phyloP scores from a whole-genome alignment of 2,888 invertebrate genomes.

The Choreutis nemorana region DNA sequence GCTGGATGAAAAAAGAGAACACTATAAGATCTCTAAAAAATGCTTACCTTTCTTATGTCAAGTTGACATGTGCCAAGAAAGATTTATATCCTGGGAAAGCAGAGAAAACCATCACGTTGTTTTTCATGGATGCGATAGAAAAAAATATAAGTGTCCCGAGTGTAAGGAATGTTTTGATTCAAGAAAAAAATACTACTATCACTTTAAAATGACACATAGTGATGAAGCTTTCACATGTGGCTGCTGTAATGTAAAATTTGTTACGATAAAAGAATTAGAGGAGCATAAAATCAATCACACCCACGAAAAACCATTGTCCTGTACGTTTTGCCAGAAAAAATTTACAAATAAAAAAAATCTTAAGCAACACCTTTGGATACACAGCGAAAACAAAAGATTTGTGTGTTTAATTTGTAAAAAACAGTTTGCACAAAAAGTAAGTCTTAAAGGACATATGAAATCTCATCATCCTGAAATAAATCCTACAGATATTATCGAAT shows the following conservation, averaged over 20 bases:
- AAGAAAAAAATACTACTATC: slow-evolving; percentile 35
- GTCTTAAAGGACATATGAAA: slow-evolving; percentile 37
- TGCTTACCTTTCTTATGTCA: slow-evolving; percentile 43
- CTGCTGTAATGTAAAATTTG: slow-evolving; percentile 36
- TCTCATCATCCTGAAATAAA: slow-evolving; percentile 6
- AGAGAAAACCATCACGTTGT: slow-evolving; percentile 36
- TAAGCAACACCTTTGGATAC: slow-evolving; percentile 47
- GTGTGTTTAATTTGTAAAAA: slow-evolving; percentile 36
- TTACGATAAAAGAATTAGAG: slow-evolving; percentile 25
- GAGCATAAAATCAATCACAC: slow-evolving; percentile 57
- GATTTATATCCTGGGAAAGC: slow-evolving; percentile 42
- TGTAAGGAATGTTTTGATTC: slow-evolving; percentile 27
- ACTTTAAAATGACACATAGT: slow-evolving; percentile 36
- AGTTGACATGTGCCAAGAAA: slow-evolving; percentile 34
- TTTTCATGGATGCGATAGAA: slow-evolving; percentile 25
- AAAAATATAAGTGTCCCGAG: slow-evolving; percentile 35
- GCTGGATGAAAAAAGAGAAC: slow-evolving; percentile 27
- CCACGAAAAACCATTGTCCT: slow-evolving; percentile 47
- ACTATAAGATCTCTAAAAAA: slow-evolving; percentile 25
- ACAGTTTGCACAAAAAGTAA: slow-evolving; percentile 45
- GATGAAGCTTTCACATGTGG: slow-evolving; percentile 33
- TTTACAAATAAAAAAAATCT: slow-evolving; percentile 57
- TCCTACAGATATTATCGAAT: no score
- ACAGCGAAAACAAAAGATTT: slow-evolving; percentile 40
- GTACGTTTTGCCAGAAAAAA: slow-evolving; percentile 49